Evolutionary conservation across 2,113 vertebrate genomes (phyloP).

Genomic region (Chrysochloris asiatica): DNA sequence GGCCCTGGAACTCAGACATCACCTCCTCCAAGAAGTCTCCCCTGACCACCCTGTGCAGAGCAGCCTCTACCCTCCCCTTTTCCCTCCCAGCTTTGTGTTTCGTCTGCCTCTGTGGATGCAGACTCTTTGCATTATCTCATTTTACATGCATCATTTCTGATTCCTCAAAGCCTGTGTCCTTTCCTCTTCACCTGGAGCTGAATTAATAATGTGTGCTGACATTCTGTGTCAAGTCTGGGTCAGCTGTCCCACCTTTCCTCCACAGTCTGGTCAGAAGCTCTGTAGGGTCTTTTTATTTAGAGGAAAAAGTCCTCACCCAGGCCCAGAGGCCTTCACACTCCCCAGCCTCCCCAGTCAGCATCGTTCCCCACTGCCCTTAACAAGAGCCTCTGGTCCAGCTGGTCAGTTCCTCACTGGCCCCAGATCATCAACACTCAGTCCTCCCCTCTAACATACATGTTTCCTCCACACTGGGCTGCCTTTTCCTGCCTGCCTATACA

Average conservation of each 20-base stretch:
- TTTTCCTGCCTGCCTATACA: neutral
- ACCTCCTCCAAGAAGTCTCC: neutral
- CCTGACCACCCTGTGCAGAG: neutral
- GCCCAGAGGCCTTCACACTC: neutral
- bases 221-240: rapidly evolving
- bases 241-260: rapidly evolving
- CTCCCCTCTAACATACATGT: too few relatives aligned
- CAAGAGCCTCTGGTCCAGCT: neutral
- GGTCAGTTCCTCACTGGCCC: neutral
- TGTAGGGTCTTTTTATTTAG: neutral
- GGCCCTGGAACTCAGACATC: neutral
- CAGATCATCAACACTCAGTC: rapidly evolving
- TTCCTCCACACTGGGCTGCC: neutral
- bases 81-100: neutral
- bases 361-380: neutral
- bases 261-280: neutral
- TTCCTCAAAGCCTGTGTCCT: neutral
- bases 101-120: constrained; percentile 53
- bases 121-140: neutral
- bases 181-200: neutral
- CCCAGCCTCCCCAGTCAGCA: neutral
- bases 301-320: neutral
- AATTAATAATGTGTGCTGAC: neutral
- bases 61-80: neutral
- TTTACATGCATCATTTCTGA: too few relatives aligned